Conservation (phyloP, 2,888 invertebrate genomes). For the Plutella xylostella region DNA sequence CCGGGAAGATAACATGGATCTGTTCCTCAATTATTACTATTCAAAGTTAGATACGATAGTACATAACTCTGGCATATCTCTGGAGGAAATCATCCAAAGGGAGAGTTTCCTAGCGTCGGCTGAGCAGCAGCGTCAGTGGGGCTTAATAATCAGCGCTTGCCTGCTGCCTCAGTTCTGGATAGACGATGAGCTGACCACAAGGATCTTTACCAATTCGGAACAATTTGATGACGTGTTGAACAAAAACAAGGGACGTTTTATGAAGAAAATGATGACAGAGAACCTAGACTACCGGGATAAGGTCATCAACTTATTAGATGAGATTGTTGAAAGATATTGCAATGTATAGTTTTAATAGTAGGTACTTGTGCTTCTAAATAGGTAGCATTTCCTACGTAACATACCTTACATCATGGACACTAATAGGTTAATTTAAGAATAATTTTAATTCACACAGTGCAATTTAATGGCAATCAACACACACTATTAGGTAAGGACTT, state of each 20-base stretch:
- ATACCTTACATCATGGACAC: too few relatives aligned
- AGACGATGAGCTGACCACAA: slow-evolving; percentile 53
- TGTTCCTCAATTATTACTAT: slow-evolving; percentile 70
- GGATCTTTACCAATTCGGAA: slow-evolving; percentile 51
- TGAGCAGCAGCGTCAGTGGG: slow-evolving; percentile 61
- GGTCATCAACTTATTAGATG: slow-evolving; percentile 64
- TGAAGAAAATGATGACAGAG: slow-evolving; percentile 62
- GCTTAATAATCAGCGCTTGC: slow-evolving; percentile 66
- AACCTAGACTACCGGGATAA: slow-evolving; percentile 60
- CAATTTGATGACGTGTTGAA: slow-evolving; percentile 68
- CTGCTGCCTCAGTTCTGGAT: slow-evolving; percentile 65
- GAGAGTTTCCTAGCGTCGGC: slow-evolving; percentile 51
- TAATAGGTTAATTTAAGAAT: too few relatives aligned
- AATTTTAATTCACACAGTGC: too few relatives aligned
- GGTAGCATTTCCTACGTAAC: too few relatives aligned
- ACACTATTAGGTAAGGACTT: too few relatives aligned
- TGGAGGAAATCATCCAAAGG: slow-evolving; percentile 45
- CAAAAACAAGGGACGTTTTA: slow-evolving; percentile 62
- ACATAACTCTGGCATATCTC: slow-evolving; percentile 34
- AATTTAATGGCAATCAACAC: too few relatives aligned
- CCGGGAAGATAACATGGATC: slow-evolving; percentile 55
- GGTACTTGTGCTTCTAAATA: too few relatives aligned
- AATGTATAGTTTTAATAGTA: too few relatives aligned
- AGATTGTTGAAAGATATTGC: slow-evolving; percentile 63
- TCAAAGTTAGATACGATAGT: slow-evolving; percentile 52